Base-by-base conservation (phyloP, 35 echinoderm and acorn worm genomes). In the Ptychodera flava region DNA sequence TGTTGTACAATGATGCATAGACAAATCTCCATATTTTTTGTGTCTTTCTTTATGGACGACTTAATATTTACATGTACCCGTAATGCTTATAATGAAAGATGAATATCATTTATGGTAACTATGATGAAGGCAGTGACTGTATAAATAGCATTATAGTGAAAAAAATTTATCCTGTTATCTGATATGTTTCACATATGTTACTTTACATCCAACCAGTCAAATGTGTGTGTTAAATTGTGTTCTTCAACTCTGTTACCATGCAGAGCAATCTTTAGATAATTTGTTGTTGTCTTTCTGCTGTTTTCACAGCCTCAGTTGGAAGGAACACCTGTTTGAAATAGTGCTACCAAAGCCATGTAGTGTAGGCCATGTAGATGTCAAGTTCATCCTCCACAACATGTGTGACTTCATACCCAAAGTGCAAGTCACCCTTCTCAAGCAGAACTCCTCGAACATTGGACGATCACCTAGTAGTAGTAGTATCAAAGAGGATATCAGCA, bases 261-360 rank as follows among this genome's bases (percentile, higher is more conserved):
- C n/a, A n/a, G n/a, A n/a, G n/a, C n/a, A n/a, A n/a, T n/a, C n/a
- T n/a, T n/a, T n/a, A n/a, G n/a, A n/a, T n/a, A n/a, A 64, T 12
- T 38, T 88, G 15, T 16, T 90, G n/a, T 75, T 83, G 80, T 29
- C 30, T 78, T 27, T 84, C 88, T 1, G 1, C 29, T 78, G 15
- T 78, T 15, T 34, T n/a, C 6, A 64, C 45, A 64, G 45, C 16
- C 1, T 87, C 22, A 33, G 30, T 27, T 93, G 89, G 78, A 94
- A 99, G 35, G 96, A 99, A 82, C 96, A 99, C 77, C 86, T 99
- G 38, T 94, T 99, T 83, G 96, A 99, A 79, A 45, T 99, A 38
- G 90, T 99, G 28, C 83, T 99, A 52, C 91, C 96, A 27, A 92
- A 89, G 75, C 86, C 89, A 29, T 92, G 93, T 79, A 88, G 80